Conservation (phyloP, 2,113 vertebrate species). For the Otocyon megalotis region DNA sequence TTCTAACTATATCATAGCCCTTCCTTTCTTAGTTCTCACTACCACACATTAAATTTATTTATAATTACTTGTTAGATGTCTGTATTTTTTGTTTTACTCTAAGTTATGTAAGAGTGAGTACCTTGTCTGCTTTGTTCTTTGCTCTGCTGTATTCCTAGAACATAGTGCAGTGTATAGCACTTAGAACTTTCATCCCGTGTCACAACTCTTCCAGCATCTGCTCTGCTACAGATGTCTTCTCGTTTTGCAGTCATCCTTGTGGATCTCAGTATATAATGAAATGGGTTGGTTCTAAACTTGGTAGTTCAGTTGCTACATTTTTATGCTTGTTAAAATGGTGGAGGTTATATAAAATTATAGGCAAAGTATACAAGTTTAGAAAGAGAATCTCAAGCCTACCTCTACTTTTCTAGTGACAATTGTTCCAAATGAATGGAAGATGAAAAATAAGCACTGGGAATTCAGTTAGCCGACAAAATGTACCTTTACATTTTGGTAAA, state of each 20-base stretch:
- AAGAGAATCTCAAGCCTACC: not conserved
- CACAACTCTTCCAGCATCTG: not conserved
- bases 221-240: not conserved
- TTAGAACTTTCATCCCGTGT: not conserved
- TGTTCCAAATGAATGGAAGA: not conserved
- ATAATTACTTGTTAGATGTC: constrained; percentile 41
- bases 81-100: not conserved
- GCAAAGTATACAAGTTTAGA: not conserved
- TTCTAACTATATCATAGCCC: not conserved
- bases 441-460: not conserved
- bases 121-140: not conserved
- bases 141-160: not conserved
- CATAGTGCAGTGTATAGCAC: not conserved
- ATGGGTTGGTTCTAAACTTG: not conserved
- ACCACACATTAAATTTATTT: not conserved
- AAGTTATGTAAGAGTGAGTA: not conserved
- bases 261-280: not conserved
- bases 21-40: not conserved
- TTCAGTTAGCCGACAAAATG: not conserved
- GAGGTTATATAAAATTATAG: not conserved
- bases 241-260: not conserved
- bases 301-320: not conserved
- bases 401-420: not conserved
- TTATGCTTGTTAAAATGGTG: not conserved
- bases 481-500: not conserved